Percentiles rank a stretch among this genome's conserved stretches.
phyloP scores from a whole-genome alignment of 2,113 vertebrate species.

The Toxotes jaculatrix region DNA sequence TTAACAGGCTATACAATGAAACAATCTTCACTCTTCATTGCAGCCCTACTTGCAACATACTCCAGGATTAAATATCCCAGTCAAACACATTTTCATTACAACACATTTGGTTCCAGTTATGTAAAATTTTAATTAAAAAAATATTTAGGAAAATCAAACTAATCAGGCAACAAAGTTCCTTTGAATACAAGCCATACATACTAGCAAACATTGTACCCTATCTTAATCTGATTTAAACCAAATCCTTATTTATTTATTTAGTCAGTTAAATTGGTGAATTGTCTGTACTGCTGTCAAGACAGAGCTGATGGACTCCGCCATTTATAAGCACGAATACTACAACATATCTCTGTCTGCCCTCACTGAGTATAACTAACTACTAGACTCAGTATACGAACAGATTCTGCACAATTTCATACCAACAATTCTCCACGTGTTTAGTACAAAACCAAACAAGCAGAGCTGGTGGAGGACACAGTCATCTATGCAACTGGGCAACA shows the following conservation, averaged over 20 bases:
- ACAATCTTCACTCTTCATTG: neutral
- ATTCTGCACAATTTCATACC: neutral
- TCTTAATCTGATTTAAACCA: conserved; percentile 1
- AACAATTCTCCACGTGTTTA: conserved; percentile 40
- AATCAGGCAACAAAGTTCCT: neutral
- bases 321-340: neutral
- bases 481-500: conserved; percentile 2
- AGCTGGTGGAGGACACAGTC: neutral
- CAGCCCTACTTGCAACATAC: neutral
- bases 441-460: neutral
- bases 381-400: neutral
- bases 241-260: neutral
- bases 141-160: neutral
- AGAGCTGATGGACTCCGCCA: neutral
- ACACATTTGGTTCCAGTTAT: neutral
- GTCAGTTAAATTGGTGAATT: neutral
- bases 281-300: neutral
- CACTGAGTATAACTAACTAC: neutral
- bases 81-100: conserved; percentile 18
- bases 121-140: conserved; percentile 2
- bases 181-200: neutral
- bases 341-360: neutral
- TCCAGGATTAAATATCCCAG: neutral
- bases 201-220: neutral
- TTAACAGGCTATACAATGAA: neutral